Base-by-base conservation (phyloP, 2,888 invertebrate species). In the Pollenia griseotomentosa region DNA sequence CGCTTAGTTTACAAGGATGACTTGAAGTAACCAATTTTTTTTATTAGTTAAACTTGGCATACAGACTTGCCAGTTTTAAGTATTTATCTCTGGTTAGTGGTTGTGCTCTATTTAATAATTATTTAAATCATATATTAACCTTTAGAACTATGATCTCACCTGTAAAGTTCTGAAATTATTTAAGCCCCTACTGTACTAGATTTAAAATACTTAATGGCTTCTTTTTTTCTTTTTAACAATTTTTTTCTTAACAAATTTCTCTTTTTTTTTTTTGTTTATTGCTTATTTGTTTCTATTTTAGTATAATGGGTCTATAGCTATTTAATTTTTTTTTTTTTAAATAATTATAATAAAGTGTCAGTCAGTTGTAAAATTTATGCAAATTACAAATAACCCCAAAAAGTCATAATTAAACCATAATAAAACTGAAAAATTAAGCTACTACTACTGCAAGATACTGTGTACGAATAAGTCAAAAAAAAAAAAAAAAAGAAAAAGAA, bases 361-460 rank as follows among this genome's bases (percentile, higher is more conserved):
- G 84, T 81, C 77, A 84, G 73, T 84, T 81, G 81, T 77, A 84
- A 87, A 87, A 87, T 84, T 87, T 87, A 87, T 87, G 87, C 84
- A 87, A 87, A 87, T 87, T 78, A 87, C 66, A 84, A 87, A 87
- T 87, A 87, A 87, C 83, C 86, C 77, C 71, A 78, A 81, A 86
- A 87, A 83, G 55, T 81, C 84, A 87, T 87, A 87, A 87, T 87
- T 86, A 86, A 86, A 86, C 59, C 48, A 48, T 80, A 87, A 84
- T 84, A 87, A 86, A 83, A 83, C 40, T 77, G 42, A 70, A 19
- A 19, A 19, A 70, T 33, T 33, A 33, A 33, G 6, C 33, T 33
- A 33, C 33, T 33, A 33, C 33, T 33, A 33, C 33, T 6, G 33
- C 1, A 33, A 33, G 33, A 33, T 6, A 33, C 33, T 33, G 33